Conservation (phyloP, 37 sponge, comb jelly and placozoan genomes). For the Aplysina aerophoba region DNA sequence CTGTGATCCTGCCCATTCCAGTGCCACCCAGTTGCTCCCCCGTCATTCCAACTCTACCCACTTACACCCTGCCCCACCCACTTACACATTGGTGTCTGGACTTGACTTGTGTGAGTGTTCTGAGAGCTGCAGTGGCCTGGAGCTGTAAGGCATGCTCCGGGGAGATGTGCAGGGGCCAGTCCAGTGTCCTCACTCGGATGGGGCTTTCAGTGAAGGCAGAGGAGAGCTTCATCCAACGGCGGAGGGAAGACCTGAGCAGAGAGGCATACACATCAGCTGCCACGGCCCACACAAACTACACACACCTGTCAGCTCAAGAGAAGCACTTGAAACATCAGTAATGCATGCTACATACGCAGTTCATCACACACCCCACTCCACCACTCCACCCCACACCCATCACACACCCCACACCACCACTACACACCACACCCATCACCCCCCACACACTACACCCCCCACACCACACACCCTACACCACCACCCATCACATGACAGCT, state of each 20-base stretch:
- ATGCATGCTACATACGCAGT: background rate
- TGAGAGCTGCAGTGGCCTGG: slow-evolving; percentile 77
- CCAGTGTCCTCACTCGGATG: slow-evolving; percentile 81
- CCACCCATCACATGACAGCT: too few species aligned
- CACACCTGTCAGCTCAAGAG: background rate
- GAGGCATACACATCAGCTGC: too few species aligned
- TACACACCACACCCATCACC: background rate
- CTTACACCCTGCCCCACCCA: background rate
- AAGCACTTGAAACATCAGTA: background rate
- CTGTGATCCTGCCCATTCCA: too few species aligned
- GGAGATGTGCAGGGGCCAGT: slow-evolving; percentile 84
- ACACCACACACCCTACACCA: too few species aligned
- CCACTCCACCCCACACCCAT: background rate
- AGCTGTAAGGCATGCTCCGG: slow-evolving; percentile 82
- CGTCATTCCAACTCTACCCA: background rate
- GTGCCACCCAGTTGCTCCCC: background rate
- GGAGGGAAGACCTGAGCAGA: slow-evolving; percentile 54
- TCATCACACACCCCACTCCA: slow-evolving; percentile 10
- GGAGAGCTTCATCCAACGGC: slow-evolving; percentile 84
- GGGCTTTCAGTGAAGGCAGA: slow-evolving; percentile 91
- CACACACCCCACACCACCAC: background rate
- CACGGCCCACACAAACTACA: background rate
- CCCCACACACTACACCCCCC: background rate
- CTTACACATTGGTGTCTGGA: slow-evolving; percentile 63
- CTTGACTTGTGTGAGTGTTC: slow-evolving; percentile 63